Conservation (phyloP, 2,113 vertebrate genomes). For the Ptilonorhynchus violaceus region DNA sequence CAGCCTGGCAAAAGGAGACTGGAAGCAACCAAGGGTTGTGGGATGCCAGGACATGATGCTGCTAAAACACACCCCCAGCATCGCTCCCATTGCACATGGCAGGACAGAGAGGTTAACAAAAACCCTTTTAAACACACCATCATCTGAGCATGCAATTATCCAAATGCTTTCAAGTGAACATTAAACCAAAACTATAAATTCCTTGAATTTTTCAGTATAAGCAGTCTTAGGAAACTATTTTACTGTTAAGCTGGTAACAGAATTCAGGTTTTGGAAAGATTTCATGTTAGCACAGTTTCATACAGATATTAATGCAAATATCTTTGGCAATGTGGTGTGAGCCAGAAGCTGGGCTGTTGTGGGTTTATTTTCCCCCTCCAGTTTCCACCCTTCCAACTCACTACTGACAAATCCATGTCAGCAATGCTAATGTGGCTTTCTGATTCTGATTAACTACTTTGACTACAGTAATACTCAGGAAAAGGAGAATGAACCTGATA, state of each 20-base stretch:
- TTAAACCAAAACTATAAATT: neutral
- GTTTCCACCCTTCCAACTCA: neutral
- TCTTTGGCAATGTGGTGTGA: neutral
- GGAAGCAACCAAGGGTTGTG: neutral
- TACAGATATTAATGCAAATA: neutral
- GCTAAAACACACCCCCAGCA: neutral
- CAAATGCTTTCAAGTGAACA: neutral
- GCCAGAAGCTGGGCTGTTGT: neutral
- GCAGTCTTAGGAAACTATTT: neutral
- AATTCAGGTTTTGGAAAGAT: neutral
- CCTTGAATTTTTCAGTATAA: neutral
- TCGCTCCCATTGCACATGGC: fast-evolving
- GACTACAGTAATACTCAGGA: conserved; percentile 8
- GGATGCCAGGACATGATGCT: neutral
- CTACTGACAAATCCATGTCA: neutral
- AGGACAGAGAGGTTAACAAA: neutral
- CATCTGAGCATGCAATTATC: neutral
- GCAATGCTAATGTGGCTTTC: neutral
- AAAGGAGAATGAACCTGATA: conserved; percentile 26
- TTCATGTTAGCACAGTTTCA: neutral
- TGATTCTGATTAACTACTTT: conserved; percentile 29
- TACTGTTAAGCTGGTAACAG: neutral
- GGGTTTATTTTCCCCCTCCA: neutral
- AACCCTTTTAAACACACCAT: neutral
- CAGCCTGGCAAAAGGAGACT: fast-evolving